Percentiles rank a stretch among this genome's conserved stretches.
These are phyloP conservation scores for Charanyca ferruginea DNA, from an alignment of 2,888 invertebrate species.

Conservation along the genomic window DNA sequence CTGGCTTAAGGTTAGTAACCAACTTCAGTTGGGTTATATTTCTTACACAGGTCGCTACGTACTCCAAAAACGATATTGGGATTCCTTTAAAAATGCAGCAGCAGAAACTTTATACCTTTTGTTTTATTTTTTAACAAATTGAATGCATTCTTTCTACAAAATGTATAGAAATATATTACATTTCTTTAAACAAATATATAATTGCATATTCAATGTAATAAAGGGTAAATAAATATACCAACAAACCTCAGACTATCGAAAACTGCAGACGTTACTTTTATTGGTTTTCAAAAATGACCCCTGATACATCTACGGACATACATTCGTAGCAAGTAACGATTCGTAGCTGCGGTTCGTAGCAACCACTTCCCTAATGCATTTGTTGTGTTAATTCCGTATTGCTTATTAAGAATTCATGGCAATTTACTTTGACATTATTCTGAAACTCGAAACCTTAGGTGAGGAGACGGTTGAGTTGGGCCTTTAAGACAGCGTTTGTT, in stretches of 20 bases:
- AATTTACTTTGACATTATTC: conserved; percentile 72
- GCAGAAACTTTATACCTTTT: too few relatives aligned
- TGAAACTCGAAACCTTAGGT: conserved; percentile 63
- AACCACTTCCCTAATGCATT: conserved; percentile 69
- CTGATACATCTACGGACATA: neutral
- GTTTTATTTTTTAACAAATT: too few relatives aligned
- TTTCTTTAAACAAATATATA: too few relatives aligned
- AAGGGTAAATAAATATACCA: too few relatives aligned
- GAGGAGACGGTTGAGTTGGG: conserved; percentile 36
- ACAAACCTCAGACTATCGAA: neutral
- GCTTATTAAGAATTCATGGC: conserved; percentile 72
- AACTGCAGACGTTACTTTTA: neutral
- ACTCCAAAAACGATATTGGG: too few relatives aligned
- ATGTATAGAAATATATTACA: too few relatives aligned
- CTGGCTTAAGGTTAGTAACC: too few relatives aligned
- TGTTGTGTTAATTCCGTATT: conserved; percentile 74
- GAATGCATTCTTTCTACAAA: too few relatives aligned
- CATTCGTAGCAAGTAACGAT: neutral
- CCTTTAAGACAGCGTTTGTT: conserved; percentile 39
- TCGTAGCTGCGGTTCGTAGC: conserved; percentile 3
- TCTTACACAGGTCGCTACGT: too few relatives aligned
- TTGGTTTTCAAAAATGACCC: conserved; percentile 16
- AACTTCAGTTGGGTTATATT: too few relatives aligned
- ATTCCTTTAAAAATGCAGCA: too few relatives aligned
- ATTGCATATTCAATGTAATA: too few relatives aligned